phyloP scores from a whole-genome alignment of 2,888 invertebrate genomes.

The Eustalomyia histrio region DNA sequence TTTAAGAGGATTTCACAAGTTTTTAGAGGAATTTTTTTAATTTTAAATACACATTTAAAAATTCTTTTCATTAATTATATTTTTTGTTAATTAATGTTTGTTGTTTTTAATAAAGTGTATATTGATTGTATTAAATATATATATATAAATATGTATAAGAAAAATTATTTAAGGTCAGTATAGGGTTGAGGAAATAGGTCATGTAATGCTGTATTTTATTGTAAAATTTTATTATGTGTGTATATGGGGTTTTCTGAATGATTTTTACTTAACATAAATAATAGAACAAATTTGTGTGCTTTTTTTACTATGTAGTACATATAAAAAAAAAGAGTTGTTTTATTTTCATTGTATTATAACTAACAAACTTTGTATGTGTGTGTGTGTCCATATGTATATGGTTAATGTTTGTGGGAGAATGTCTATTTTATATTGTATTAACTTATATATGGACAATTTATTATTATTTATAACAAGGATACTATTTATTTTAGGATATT shows the following conservation, averaged over 20 bases:
- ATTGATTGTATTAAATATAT: constrained; percentile 46
- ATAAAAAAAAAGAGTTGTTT: not conserved
- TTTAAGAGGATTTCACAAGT: constrained; percentile 52
- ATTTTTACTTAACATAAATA: constrained; percentile 8
- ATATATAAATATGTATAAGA: constrained; percentile 25
- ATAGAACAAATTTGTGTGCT: not conserved
- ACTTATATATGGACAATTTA: constrained; percentile 29
- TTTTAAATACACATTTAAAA: constrained; percentile 59
- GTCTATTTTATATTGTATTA: constrained; percentile 2
- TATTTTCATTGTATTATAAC: not conserved
- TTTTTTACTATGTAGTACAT: not conserved
- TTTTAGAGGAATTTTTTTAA: constrained; percentile 46
- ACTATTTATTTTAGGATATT: constrained; percentile 10
- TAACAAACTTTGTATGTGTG: not conserved
- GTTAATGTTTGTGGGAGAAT: not conserved
- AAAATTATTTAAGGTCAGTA: constrained; percentile 39
- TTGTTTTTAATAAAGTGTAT: constrained; percentile 51
- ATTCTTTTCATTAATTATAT: constrained; percentile 33
- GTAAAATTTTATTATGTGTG: constrained; percentile 13
- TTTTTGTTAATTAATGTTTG: constrained; percentile 21
- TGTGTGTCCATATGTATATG: not conserved
- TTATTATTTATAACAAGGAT: constrained; percentile 36
- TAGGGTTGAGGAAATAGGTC: constrained; percentile 21
- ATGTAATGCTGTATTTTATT: constrained; percentile 40
- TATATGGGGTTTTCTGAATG: constrained; percentile 16